Base-by-base conservation (phyloP, 2,113 vertebrate genomes). In the Channa argus region DNA sequence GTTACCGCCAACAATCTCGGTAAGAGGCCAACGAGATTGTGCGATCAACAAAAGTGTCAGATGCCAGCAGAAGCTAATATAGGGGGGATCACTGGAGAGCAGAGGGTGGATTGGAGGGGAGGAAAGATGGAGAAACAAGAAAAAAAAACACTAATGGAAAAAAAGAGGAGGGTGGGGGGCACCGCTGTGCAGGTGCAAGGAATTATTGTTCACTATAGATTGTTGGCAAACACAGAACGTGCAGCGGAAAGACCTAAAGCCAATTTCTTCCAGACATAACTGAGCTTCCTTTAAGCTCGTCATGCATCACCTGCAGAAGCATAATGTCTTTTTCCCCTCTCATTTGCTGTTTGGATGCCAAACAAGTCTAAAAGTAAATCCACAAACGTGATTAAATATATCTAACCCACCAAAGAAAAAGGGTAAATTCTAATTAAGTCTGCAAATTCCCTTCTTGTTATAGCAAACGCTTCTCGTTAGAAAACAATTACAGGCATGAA, bases 21-120 rank as follows among this genome's bases (percentile, higher is more conserved):
- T 13, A 55, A 82, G 78, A 77, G 56, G 58, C 55, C 53, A 69
- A 74, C 72, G 55, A 72, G 60, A 87, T 70, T 79, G 68, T 44
- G 8, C 1, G 43, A 82, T 83, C 71, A 85, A 81, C 82, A 77
- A 73, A 79, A 76, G 68, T 85, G 83, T 81, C 77, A 79, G 61
- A 71, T 77, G 78, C 79, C 74, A 81, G 75, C 38, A 59, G n/a
- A 59, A 63, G 71, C 74, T 75, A 81, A 79, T 85, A 83, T 24
- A 24, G 74, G 68, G n/a, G 37, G 63, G 70, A 72, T 85, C 58
- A 82, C 56, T 67, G 54, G 47, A 66, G 58, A 72, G 79, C 69
- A 66, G 63, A 83, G 63, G 63, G 34, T 39, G 71, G 74, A 83
- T 78, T 75, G 69, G 46, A 69, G 47, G 50, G 44, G 34, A 73